A percentile compares a stretch with the other conserved stretches of the same genome.
Evolutionary conservation across 53 echinoderm and acorn worm species (phyloP).

Genomic region (Holothuria scabra): DNA sequence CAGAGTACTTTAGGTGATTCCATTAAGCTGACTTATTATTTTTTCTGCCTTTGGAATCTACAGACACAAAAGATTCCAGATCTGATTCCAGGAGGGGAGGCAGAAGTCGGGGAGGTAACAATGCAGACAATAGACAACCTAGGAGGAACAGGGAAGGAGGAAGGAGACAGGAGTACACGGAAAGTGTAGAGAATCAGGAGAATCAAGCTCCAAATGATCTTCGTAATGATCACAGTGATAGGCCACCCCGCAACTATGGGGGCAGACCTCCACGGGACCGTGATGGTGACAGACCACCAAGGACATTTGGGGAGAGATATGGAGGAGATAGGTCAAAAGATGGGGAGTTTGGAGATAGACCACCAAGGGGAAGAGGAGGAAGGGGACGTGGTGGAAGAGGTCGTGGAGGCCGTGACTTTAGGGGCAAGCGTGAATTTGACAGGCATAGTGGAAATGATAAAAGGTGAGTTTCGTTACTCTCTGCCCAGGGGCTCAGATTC

Average conservation of each 20-base stretch:
- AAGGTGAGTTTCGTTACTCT: constrained; percentile 63
- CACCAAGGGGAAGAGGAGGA: constrained; percentile 62
- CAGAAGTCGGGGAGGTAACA: constrained; percentile 63
- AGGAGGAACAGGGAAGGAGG: constrained; percentile 64
- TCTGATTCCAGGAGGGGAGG: constrained; percentile 67
- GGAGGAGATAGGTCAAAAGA: constrained; percentile 59
- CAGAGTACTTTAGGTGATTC: no score
- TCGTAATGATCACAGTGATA: constrained; percentile 63
- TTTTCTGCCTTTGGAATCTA: no score
- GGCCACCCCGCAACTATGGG: constrained; percentile 56
- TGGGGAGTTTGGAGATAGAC: constrained; percentile 58
- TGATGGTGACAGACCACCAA: constrained; percentile 72
- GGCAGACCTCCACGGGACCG: constrained; percentile 68
- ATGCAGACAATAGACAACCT: constrained; percentile 63
- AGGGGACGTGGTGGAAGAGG: constrained; percentile 63
- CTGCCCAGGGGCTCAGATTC: no score
- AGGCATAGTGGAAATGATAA: constrained; percentile 97
- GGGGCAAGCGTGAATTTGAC: constrained; percentile 94
- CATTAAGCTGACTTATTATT: no score
- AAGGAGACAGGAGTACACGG: constrained; percentile 62
- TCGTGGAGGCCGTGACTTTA: constrained; percentile 62
- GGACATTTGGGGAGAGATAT: constrained; percentile 54
- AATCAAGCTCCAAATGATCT: constrained; percentile 91
- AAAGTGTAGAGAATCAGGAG: constrained; percentile 81
- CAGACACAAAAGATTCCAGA: constrained; percentile 74